Conservation (phyloP, 2,113 vertebrate species). For the Psammodynastes pulverulentus region DNA sequence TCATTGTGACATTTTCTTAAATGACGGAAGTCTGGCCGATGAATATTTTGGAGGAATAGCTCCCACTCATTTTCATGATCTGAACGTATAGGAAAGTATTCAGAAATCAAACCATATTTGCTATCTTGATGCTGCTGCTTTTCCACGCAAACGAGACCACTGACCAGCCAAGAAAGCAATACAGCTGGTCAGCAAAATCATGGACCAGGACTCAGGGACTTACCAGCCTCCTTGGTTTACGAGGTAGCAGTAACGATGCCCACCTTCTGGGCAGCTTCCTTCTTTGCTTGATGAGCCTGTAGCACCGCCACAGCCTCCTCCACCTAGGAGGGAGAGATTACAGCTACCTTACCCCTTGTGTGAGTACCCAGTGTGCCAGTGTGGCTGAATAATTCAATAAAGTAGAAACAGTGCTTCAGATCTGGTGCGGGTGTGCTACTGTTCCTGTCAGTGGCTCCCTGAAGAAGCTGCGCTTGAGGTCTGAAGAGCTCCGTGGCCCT, state of each 20-base stretch:
- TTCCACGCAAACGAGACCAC: background rate
- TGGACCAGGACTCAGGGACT: slow-evolving; percentile 14
- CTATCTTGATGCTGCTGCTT: background rate
- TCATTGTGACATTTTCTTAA: background rate
- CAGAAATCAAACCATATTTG: background rate
- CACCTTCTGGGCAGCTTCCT: slow-evolving; percentile 96
- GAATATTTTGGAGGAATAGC: background rate
- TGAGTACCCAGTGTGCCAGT: background rate
- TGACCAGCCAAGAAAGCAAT: background rate
- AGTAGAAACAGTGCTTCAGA: background rate
- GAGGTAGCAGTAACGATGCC: slow-evolving; percentile 88
- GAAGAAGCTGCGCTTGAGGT: background rate
- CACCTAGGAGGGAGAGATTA: slow-evolving; percentile 69
- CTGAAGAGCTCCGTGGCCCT: background rate
- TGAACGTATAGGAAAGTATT: background rate
- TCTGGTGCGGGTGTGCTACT: background rate
- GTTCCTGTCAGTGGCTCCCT: background rate
- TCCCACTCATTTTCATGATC: background rate
- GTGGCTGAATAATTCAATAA: background rate
- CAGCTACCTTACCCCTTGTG: background rate
- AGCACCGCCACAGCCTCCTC: slow-evolving; percentile 96
- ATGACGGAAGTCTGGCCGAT: too few species aligned
- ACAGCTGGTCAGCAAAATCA: background rate
- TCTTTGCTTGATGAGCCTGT: slow-evolving; percentile 98
- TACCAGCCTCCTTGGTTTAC: slow-evolving; percentile 75